Conservation (phyloP, 2,888 invertebrate species). For the Heteromurus nitidus region DNA sequence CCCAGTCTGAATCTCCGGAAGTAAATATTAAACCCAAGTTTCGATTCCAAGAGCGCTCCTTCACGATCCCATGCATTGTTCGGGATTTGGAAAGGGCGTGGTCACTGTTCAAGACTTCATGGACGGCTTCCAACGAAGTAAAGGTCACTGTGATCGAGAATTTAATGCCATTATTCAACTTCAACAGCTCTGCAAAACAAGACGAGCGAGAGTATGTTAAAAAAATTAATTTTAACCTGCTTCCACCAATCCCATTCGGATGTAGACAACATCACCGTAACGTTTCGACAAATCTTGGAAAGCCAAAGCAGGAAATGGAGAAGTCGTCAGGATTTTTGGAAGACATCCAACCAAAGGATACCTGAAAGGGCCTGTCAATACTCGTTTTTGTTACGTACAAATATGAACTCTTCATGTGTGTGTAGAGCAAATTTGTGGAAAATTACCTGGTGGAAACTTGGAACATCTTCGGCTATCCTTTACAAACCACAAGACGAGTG, state of each 20-base stretch:
- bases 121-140: not conserved
- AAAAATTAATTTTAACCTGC: not conserved
- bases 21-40: conserved; percentile 6
- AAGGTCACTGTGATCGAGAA: not conserved
- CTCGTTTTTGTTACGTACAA: not conserved
- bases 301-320: not conserved
- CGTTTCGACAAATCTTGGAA: not conserved
- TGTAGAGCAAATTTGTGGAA: not conserved
- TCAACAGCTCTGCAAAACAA: not conserved
- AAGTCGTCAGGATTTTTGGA: not conserved
- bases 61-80: not conserved
- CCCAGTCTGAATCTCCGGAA: conserved; percentile 14
- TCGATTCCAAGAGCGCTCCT: not conserved
- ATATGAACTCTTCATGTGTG: not conserved
- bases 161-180: not conserved
- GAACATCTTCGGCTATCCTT: not conserved
- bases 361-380: not conserved
- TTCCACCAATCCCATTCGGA: not conserved
- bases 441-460: conserved; percentile 11
- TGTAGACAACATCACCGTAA: conserved; percentile 8
- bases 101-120: not conserved
- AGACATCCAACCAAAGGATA: not conserved
- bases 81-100: not conserved
- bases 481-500: not conserved
- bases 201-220: not conserved